Evolutionary conservation across 1,140 invertebrate genomes (phyloP), one percentile per base, ranked within the genome.

Genomic region (Ylistrum balloti): DNA sequence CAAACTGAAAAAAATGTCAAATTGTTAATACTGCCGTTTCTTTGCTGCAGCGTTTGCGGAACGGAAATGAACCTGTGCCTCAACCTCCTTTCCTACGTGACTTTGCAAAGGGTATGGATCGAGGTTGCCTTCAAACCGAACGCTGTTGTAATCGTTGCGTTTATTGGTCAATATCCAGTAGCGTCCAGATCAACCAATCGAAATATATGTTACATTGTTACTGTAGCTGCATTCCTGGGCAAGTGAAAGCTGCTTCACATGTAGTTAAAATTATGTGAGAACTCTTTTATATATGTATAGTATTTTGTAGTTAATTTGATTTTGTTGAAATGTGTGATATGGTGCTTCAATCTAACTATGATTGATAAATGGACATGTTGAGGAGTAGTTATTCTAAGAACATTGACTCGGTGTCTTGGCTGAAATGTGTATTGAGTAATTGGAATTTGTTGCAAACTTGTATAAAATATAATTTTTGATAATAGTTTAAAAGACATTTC

Each of bases 121-220:
- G 56, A 74, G 56, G 56, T 74, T 74, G 5, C 56, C 56, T 28
- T 45, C 0, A n/a, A 28, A 74, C 56, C 56, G n/a, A 74, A 74
- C 22, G 0, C 22, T 9, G 22, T n/a, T 74, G 11, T 74, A 74
- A 74, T 9, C 56, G 56, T 74, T n/a, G 56, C 56, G 88, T 88
- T 89, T 33, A 91, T 92, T 93, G 74, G 92, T 28, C 48, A n/a
- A 38, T 48, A 33, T 3, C 28, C 1, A n/a, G 28, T 10, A 90
- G 93, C 93, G 93, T 93, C 93, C 89, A 85, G 86, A 91, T 92
- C 93, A 93, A 93, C 93, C 93, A 93, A 93, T 92, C 88, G 88
- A 88, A 92, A 33, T 22, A 0, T 48, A 17, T 88, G 56, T 91
- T 89, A 85, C 88, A 48, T 88, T 28, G 41, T 41, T 41, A 38